phyloP scores from a whole-genome alignment of 92 coral and sea anemone species.

The Blastomussa wellsi region DNA sequence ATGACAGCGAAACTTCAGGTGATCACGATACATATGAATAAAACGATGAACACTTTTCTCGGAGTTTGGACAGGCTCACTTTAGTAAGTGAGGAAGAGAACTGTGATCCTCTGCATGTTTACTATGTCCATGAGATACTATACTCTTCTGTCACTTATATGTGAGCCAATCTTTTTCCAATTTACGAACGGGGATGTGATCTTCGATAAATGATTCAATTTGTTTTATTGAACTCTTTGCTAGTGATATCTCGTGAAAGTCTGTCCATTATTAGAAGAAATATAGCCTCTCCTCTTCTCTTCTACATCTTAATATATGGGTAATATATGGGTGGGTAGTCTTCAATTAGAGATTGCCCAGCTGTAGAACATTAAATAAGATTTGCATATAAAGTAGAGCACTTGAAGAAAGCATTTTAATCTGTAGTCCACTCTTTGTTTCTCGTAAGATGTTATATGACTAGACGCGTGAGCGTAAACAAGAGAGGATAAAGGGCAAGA shows the following conservation, averaged over 20 bases:
- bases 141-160: not conserved
- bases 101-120: not conserved
- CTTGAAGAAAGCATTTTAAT: not conserved
- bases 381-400: not conserved
- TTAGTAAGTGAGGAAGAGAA: not conserved
- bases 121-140: not conserved
- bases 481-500: too few relatives aligned
- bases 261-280: not conserved
- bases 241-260: not conserved
- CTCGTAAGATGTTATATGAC: not conserved
- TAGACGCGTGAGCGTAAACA: not conserved
- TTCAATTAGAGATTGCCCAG: not conserved
- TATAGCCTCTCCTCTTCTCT: not conserved
- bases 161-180: not conserved
- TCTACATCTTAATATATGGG: not conserved
- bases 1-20: not conserved
- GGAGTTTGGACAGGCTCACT: not conserved
- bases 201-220: not conserved
- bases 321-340: not conserved
- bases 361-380: not conserved
- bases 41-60: not conserved
- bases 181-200: not conserved
- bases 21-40: not conserved
- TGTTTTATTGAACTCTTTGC: not conserved
- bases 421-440: not conserved